These are phyloP conservation scores for Hoplostethus atlanticus DNA, from an alignment of 2,797 vertebrate species.

Conservation along the genomic window DNA sequence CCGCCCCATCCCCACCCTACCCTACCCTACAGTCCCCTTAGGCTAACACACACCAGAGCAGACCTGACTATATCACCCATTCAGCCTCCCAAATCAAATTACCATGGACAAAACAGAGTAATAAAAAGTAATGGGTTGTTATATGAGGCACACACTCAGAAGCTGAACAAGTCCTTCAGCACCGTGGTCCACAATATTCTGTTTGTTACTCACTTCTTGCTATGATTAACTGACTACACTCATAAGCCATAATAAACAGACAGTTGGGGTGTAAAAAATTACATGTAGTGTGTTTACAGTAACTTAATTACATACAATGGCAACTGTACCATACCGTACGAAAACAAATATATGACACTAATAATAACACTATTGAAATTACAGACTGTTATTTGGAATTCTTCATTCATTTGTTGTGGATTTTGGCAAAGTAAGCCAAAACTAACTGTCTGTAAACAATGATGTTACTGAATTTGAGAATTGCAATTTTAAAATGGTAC, in stretches of 20 bases:
- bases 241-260: neutral
- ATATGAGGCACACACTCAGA: constrained; percentile 66
- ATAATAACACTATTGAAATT: too few relatives aligned
- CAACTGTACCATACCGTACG: too few relatives aligned
- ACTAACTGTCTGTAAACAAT: too few relatives aligned
- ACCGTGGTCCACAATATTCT: constrained; percentile 36
- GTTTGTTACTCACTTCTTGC: constrained; percentile 34
- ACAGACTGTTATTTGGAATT: too few relatives aligned
- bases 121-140: constrained; percentile 80
- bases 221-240: constrained; percentile 36
- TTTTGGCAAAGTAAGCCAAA: too few relatives aligned
- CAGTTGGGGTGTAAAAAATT: neutral
- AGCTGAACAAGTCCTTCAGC: constrained; percentile 59
- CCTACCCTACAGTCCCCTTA: constrained; percentile 32
- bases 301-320: too few relatives aligned
- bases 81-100: constrained; percentile 78
- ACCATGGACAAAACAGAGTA: constrained; percentile 77
- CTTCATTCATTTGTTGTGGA: too few relatives aligned
- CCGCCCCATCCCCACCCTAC: neutral
- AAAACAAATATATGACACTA: too few relatives aligned
- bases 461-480: too few relatives aligned
- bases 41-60: constrained; percentile 61
- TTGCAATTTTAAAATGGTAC: too few relatives aligned
- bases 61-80: constrained; percentile 64
- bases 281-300: neutral